phyloP scores from a whole-genome alignment of 2,888 invertebrate genomes.

The Litoditis marina region DNA sequence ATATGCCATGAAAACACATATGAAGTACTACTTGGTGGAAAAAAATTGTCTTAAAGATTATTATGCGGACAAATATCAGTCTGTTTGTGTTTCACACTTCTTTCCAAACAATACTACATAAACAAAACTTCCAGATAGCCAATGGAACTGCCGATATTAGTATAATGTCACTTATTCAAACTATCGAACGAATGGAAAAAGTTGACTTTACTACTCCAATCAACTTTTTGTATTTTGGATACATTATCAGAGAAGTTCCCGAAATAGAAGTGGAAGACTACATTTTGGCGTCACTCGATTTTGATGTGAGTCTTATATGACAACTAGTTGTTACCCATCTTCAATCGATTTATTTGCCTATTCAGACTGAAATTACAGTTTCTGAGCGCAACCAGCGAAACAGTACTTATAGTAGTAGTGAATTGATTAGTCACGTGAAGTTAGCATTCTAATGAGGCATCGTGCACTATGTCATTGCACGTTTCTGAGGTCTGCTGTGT shows the following conservation, averaged over 20 bases:
- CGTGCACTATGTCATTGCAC: too few species aligned
- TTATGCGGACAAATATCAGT: too few species aligned
- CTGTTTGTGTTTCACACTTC: too few species aligned
- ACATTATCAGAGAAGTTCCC: conserved; percentile 24
- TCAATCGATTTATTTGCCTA: not conserved
- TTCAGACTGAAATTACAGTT: not conserved
- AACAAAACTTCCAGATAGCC: conserved; percentile 13
- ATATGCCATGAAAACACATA: too few species aligned
- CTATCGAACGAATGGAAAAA: conserved; percentile 23
- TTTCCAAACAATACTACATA: not conserved
- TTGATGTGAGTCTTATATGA: conserved; percentile 11
- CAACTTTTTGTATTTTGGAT: conserved; percentile 27
- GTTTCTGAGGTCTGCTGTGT: too few species aligned
- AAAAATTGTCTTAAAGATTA: too few species aligned
- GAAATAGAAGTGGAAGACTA: conserved; percentile 31
- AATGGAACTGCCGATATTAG: conserved; percentile 28
- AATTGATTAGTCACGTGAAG: too few species aligned
- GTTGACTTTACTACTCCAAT: conserved; percentile 30
- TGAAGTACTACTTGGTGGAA: too few species aligned
- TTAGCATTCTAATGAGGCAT: too few species aligned
- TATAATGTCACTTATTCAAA: conserved; percentile 20
- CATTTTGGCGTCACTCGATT: conserved; percentile 22
- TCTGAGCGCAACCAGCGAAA: too few species aligned
- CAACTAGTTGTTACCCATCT: not conserved
- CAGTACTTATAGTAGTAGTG: too few species aligned